Conservation (phyloP, 2,888 invertebrate species). For the Drosophila robusta region DNA sequence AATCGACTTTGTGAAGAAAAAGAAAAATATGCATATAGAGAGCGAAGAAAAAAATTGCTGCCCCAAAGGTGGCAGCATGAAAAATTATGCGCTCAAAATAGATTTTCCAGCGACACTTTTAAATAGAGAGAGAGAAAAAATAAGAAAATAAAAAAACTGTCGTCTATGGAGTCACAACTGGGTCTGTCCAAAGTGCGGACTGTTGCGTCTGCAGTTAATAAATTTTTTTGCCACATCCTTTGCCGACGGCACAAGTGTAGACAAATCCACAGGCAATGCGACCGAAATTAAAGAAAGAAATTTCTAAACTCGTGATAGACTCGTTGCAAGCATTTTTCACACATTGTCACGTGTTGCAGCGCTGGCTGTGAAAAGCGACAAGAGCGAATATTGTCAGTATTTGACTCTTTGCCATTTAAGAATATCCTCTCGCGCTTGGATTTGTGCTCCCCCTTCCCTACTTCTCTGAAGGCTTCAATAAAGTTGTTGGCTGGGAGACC, state of each 20-base stretch:
- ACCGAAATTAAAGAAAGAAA: constrained; percentile 42
- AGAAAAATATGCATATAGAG: constrained; percentile 51
- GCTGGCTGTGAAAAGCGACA: constrained; percentile 18
- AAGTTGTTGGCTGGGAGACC: constrained; percentile 23
- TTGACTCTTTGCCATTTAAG: constrained; percentile 24
- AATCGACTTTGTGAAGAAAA: constrained; percentile 61
- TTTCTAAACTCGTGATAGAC: constrained; percentile 46
- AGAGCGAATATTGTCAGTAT: constrained; percentile 32
- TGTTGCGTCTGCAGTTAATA: constrained; percentile 74
- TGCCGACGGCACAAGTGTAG: constrained; percentile 50
- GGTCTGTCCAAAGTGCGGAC: constrained; percentile 37
- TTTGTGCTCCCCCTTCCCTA: not conserved
- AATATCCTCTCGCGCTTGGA: constrained; percentile 20
- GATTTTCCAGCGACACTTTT: constrained; percentile 66
- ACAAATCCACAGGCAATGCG: constrained; percentile 40
- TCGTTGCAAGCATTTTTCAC: constrained; percentile 68
- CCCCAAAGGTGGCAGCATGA: constrained; percentile 66
- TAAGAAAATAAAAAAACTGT: constrained; percentile 14
- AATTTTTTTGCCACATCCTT: constrained; percentile 66
- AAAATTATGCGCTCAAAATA: constrained; percentile 76
- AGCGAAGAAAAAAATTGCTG: constrained; percentile 3
- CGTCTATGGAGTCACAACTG: constrained; percentile 22
- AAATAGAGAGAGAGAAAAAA: constrained; percentile 26
- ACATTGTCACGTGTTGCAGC: constrained; percentile 62
- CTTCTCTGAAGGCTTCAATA: constrained; percentile 16